Evolutionary conservation across 2,888 invertebrate genomes (phyloP).

Genomic region (Aelia acuminata): DNA sequence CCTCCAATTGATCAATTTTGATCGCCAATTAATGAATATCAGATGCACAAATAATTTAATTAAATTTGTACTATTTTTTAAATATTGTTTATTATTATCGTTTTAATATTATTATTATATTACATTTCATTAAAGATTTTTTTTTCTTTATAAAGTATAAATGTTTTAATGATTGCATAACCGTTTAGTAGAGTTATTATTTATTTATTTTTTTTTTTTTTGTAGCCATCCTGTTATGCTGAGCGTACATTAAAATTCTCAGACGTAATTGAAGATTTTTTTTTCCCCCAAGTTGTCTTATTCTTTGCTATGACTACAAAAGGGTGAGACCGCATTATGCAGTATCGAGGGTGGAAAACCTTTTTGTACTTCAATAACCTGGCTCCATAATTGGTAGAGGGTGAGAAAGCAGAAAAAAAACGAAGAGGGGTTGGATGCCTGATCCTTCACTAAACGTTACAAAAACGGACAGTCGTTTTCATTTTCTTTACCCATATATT

Average conservation of each 20-base stretch:
- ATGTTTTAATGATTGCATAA: background rate
- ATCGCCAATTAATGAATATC: too few relatives aligned
- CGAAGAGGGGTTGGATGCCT: background rate
- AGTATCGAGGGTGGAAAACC: slow-evolving; percentile 35
- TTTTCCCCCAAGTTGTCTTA: slow-evolving; percentile 35
- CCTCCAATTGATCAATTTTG: too few relatives aligned
- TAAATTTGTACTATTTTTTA: too few relatives aligned
- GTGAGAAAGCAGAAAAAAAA: slow-evolving; percentile 40
- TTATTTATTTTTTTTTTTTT: background rate
- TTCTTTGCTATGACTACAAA: slow-evolving; percentile 4
- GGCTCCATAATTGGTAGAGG: slow-evolving; percentile 15
- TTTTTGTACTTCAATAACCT: slow-evolving; percentile 42
- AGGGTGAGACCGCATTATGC: slow-evolving; percentile 32
- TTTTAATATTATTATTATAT: background rate
- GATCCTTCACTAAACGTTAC: background rate
- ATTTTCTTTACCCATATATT: background rate
- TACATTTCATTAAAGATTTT: background rate
- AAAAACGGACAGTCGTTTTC: background rate
- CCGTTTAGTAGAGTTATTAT: too few relatives aligned
- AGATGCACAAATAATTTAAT: too few relatives aligned
- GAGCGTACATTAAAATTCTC: background rate
- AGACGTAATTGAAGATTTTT: slow-evolving; percentile 3
- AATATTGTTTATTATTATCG: too few relatives aligned
- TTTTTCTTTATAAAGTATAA: background rate
- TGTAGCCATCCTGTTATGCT: background rate